Conservation (phyloP, 2,888 invertebrate genomes). For the Leucozona laternaria region DNA sequence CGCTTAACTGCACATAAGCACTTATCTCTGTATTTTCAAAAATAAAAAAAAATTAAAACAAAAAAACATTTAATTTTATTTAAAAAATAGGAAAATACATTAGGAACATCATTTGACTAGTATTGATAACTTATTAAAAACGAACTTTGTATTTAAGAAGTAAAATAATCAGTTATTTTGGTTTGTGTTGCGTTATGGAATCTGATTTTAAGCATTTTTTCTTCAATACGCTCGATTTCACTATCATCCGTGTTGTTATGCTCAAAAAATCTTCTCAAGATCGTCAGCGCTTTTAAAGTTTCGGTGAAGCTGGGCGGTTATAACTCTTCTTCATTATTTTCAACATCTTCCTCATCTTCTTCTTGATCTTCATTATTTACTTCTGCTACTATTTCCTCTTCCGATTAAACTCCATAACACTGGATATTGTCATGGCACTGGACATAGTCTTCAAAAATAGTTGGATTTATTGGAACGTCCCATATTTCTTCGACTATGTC, state of each 20-base stretch:
- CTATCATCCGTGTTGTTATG: constrained; percentile 3
- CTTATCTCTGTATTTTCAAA: too few species aligned
- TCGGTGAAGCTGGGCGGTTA: neutral
- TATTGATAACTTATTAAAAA: neutral
- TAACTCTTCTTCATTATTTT: neutral
- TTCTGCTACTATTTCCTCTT: neutral
- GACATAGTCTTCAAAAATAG: neutral
- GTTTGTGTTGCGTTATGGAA: too few species aligned
- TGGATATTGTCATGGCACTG: neutral
- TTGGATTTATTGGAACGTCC: neutral
- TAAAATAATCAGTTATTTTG: too few species aligned
- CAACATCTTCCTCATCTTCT: neutral
- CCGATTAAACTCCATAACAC: neutral
- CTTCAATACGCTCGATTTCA: neutral
- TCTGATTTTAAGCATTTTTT: neutral
- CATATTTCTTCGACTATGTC: neutral
- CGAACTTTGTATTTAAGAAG: too few species aligned
- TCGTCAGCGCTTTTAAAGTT: too few species aligned
- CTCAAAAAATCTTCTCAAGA: neutral
- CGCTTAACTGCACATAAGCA: too few species aligned
- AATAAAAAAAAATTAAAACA: too few species aligned
- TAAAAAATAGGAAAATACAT: too few species aligned
- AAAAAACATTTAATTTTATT: too few species aligned
- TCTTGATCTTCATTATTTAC: neutral
- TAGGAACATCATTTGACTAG: too few species aligned